These are phyloP conservation scores for Trogon surrucura DNA, from an alignment of 2,113 vertebrate species.

Conservation along the genomic window DNA sequence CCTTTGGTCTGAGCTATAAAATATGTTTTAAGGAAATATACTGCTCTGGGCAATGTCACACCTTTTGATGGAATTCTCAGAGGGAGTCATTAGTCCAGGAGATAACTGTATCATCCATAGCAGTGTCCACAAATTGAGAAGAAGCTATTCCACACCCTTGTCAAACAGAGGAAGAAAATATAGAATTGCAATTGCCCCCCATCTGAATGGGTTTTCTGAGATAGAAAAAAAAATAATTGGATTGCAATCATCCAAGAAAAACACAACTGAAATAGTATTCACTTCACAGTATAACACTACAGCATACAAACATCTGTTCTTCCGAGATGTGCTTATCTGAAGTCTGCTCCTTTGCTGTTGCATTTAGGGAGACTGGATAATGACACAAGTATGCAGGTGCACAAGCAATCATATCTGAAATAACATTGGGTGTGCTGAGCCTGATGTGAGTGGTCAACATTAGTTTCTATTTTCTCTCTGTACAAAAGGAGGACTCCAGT, in stretches of 20 bases:
- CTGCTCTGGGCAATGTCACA: conserved; percentile 26
- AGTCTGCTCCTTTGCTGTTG: neutral
- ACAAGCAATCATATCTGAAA: neutral
- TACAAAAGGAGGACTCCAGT: neutral
- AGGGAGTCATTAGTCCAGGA: conserved; percentile 22
- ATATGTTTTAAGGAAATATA: conserved; percentile 33
- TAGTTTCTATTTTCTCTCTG: neutral
- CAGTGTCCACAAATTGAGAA: neutral
- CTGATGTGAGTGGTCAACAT: neutral
- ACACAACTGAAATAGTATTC: conserved; percentile 16
- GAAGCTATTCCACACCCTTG: conserved; percentile 10
- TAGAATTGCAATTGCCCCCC: neutral
- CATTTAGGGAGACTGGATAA: neutral
- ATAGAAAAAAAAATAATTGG: conserved; percentile 46
- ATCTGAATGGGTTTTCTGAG: conserved; percentile 32
- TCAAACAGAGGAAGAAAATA: conserved; percentile 18
- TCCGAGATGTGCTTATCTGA: conserved; percentile 24
- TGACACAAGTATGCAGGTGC: neutral
- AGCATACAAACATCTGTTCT: conserved; percentile 24
- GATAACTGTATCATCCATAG: neutral
- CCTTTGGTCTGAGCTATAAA: conserved; percentile 13
- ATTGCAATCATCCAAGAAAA: conserved; percentile 40
- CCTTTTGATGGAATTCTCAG: conserved; percentile 41
- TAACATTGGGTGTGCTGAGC: neutral
- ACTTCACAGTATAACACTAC: neutral